Evolutionary conservation across 2,113 vertebrate species (phyloP), one percentile per base, ranked within the genome.

Genomic region (Talpa occidentalis): DNA sequence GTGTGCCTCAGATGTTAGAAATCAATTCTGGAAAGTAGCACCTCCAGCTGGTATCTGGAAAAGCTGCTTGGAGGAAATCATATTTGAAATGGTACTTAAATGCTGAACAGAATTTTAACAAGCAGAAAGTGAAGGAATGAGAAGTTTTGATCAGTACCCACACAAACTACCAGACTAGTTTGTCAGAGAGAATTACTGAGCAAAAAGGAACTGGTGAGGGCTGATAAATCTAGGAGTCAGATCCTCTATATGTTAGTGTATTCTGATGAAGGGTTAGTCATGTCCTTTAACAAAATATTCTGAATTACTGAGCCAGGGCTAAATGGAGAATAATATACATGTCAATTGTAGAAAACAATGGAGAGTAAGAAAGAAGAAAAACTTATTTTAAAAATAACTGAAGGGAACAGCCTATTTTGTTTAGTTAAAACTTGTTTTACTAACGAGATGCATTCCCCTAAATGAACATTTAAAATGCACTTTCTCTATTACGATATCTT

Each of bases 91-190:
- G 62, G 42, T 56, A 37, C 40, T n/a, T 49, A 37, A 90, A 84
- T 16, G n/a, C 40, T n/a, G 24, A 10, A 77, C 30, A 88, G 91
- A 90, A 72, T 54, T 88, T 95, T 79, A 95, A 90, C 59, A n/a
- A 80, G 72, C 49, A 79, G 44, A 66, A 93, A 77, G 15, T 5
- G 42, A 32, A 95, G n/a, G 26, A 90, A 67, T 42, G 60, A 22
- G n/a, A 88, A 79, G 19, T 64, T 74, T 40, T 40, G 11, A 74
- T 59, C 54, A 52, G 12, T 49, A 47, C 66, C 78, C 64, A 69
- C 62, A 32, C 78, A 84, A 93, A 81, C 37, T 32, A 69, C 37
- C 24, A 66, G 11, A 79, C 17, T 49, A 7, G 32, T 92, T 64
- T 81, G 15, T 88, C 40, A 66, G 37, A 74, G 44, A 92, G 22